Percentiles rank a stretch among this genome's conserved stretches.
phyloP scores from a whole-genome alignment of 2,888 invertebrate species.

The Drosophila quinaria region DNA sequence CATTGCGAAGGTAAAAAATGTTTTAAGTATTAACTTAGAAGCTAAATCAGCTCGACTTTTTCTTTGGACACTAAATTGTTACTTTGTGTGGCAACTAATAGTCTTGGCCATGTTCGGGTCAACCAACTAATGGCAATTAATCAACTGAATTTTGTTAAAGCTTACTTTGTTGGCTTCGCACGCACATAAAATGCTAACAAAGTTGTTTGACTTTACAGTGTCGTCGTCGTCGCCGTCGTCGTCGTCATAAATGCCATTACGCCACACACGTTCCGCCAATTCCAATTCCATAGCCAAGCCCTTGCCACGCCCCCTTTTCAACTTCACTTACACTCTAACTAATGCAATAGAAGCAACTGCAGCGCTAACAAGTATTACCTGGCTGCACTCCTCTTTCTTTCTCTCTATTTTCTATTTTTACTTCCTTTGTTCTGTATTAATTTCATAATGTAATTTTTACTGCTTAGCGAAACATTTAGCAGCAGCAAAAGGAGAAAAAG shows the following conservation, averaged over 20 bases:
- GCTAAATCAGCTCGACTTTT: neutral
- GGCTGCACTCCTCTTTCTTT: constrained; percentile 5
- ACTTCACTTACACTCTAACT: constrained; percentile 47
- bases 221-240: constrained; percentile 30
- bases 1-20: too few relatives aligned
- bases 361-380: constrained; percentile 35
- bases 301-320: neutral
- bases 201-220: constrained; percentile 61
- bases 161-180: constrained; percentile 58
- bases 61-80: neutral
- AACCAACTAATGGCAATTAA: constrained; percentile 54
- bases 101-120: constrained; percentile 33
- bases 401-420: neutral
- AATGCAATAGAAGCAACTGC: constrained; percentile 52
- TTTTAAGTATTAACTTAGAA: neutral
- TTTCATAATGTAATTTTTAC: constrained; percentile 69
- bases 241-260: constrained; percentile 60
- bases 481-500: neutral
- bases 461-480: constrained; percentile 60
- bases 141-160: constrained; percentile 58
- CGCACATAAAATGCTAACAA: constrained; percentile 62
- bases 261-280: constrained; percentile 44
- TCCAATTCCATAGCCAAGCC: constrained; percentile 12
- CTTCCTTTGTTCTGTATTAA: constrained; percentile 56
- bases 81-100: constrained; percentile 25